These are phyloP conservation scores for Pachypeltis micranthus DNA, from an alignment of 1,140 invertebrate genomes.

Conservation along the genomic window DNA sequence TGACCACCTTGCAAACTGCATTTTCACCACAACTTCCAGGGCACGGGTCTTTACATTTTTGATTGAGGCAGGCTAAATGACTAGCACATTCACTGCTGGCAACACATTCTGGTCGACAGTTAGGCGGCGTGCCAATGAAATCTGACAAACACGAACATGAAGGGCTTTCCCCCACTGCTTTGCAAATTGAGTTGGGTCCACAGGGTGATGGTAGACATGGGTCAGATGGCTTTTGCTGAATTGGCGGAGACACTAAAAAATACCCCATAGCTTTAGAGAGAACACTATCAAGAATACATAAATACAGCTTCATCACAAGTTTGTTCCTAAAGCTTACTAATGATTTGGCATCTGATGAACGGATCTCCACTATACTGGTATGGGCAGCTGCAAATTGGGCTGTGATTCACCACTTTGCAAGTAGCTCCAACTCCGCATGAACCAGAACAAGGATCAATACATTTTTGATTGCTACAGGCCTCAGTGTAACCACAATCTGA, in stretches of 20 bases:
- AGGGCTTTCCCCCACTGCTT: slow-evolving; percentile 38
- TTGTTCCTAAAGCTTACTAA: slow-evolving; percentile 36
- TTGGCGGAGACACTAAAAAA: slow-evolving; percentile 46
- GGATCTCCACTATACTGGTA: slow-evolving; percentile 47
- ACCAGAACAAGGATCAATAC: slow-evolving; percentile 56
- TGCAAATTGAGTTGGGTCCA: slow-evolving; percentile 43
- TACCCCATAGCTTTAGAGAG: not conserved
- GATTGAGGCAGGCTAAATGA: slow-evolving; percentile 45
- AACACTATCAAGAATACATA: not conserved
- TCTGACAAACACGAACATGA: slow-evolving; percentile 42
- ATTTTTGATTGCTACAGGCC: slow-evolving; percentile 59
- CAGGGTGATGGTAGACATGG: slow-evolving; percentile 42
- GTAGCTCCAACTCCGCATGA: slow-evolving; percentile 55
- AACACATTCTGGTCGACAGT: slow-evolving; percentile 56
- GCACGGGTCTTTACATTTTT: slow-evolving; percentile 51
- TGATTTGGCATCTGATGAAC: slow-evolving; percentile 45
- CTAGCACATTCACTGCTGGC: slow-evolving; percentile 51
- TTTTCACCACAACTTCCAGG: slow-evolving; percentile 42
- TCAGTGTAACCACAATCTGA: slow-evolving; percentile 57
- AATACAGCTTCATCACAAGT: not conserved
- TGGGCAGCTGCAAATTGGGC: slow-evolving; percentile 43
- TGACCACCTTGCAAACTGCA: slow-evolving; percentile 42
- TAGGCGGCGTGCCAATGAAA: slow-evolving; percentile 51
- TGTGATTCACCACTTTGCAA: slow-evolving; percentile 44
- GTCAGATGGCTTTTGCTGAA: slow-evolving; percentile 20